Evolutionary conservation across 2,888 invertebrate species (phyloP).

Genomic region (Stictocephala bisonia): DNA sequence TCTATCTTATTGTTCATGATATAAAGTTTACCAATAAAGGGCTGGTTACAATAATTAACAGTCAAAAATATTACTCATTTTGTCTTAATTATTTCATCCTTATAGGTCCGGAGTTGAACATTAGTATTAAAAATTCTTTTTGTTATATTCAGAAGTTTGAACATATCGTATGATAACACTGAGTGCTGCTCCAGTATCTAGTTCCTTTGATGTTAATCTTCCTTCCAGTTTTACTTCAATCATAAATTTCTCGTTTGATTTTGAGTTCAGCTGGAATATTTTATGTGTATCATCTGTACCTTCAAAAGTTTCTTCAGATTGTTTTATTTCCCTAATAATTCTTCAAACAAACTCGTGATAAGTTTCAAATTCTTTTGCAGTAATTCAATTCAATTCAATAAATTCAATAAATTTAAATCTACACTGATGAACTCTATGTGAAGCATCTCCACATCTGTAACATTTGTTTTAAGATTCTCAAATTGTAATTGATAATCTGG

Average conservation of each 20-base stretch:
- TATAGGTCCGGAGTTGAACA: slow-evolving; percentile 38
- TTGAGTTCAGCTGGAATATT: slow-evolving; percentile 10
- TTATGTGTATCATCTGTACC: background rate
- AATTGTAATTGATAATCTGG: background rate
- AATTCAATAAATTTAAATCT: slow-evolving; percentile 21
- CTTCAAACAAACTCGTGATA: slow-evolving; percentile 4
- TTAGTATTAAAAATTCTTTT: slow-evolving; percentile 23
- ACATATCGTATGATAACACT: slow-evolving; percentile 17
- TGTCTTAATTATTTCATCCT: slow-evolving; percentile 25
- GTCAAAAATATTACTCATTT: slow-evolving; percentile 1
- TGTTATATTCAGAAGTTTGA: background rate
- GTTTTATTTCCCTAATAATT: slow-evolving; percentile 8
- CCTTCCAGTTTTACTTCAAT: slow-evolving; percentile 17
- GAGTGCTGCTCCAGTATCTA: slow-evolving; percentile 17
- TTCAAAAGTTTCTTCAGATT: slow-evolving; percentile 15
- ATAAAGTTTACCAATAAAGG: slow-evolving; percentile 10
- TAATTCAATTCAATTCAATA: too few relatives aligned
- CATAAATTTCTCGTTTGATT: slow-evolving; percentile 24
- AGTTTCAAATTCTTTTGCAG: slow-evolving; percentile 9
- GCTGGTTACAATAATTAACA: background rate
- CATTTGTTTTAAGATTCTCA: slow-evolving; percentile 19
- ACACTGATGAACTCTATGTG: slow-evolving; percentile 14
- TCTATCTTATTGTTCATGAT: slow-evolving; percentile 1
- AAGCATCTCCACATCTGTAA: background rate
- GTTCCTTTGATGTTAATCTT: background rate